Evolutionary conservation across 2,113 vertebrate genomes (phyloP), one percentile per base, ranked within the genome.

Genomic region (Psephotus haematonotus): DNA sequence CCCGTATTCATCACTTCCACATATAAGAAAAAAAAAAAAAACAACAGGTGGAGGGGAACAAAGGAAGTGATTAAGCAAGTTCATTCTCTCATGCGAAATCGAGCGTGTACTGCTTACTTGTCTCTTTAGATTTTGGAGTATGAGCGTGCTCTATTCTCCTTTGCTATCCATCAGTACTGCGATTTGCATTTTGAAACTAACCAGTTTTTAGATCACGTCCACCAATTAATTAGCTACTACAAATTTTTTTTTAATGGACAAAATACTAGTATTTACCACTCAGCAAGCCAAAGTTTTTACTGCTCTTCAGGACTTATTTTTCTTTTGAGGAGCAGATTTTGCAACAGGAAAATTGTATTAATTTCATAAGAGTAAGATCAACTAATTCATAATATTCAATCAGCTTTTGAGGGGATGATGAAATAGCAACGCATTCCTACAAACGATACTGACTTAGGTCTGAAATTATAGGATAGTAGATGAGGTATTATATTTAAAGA

Each of bases 101-200:
- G 76, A 33, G 7, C n/a, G 9, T 19, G 5, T 33, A 50, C 3
- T 62, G 11, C 8, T 79, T 74, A 31, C 5, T 1, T 79, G 12
- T 18, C 7, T 74, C 28, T 64, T 10, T 15, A 62, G 17, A 35
- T 52, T 79, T 46, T 74, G 28, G 10, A 78, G 7, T 11, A 41
- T 1, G 1, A 75, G 7, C 5, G 6, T 29, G 10, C 5, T 64
- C 39, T 10, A 17, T 84, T 81, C 41, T 70, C 0, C 0, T 68
- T 72, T 86, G 8, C 12, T 67, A 39, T 52, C n/a, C 8, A 37
- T 28, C 13, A 68, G 11, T 50, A 75, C 63, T 8, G 18, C 28
- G 59, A 49, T n/a, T 18, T 44, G 13, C 2, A 16, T 64, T 86
- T 80, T 77, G 43, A 86, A 68, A 59, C 4, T 8, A 10, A 23